These are phyloP conservation scores for Agapetus fuscipes DNA, from an alignment of 2,888 invertebrate species.

Conservation along the genomic window DNA sequence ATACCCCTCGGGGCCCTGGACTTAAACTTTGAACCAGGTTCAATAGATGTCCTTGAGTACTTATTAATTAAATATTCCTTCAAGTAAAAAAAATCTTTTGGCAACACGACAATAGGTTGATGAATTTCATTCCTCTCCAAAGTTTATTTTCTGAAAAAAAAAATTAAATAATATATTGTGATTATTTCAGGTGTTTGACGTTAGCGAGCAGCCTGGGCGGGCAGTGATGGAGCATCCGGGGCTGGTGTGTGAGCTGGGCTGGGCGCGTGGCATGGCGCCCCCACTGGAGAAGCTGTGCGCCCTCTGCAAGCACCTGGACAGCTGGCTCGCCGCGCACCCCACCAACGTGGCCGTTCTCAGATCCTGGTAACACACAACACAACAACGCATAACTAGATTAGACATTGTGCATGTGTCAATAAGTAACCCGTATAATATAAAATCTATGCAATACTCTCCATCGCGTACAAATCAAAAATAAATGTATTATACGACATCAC, in stretches of 20 bases:
- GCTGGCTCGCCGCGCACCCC: slow-evolving; percentile 76
- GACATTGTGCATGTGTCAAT: slow-evolving; percentile 4
- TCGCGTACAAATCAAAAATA: no score
- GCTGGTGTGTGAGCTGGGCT: slow-evolving; percentile 67
- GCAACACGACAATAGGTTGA: no score
- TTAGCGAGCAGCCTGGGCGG: slow-evolving; percentile 45
- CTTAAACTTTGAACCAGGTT: no score
- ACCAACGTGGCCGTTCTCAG: slow-evolving; percentile 82
- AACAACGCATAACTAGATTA: not conserved
- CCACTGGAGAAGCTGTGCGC: slow-evolving; percentile 84
- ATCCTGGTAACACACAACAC: slow-evolving; percentile 53
- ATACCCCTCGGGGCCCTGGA: no score
- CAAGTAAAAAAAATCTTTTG: no score
- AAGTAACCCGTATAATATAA: slow-evolving; percentile 1
- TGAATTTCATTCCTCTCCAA: no score
- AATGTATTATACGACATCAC: no score
- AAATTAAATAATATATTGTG: slow-evolving; percentile 2
- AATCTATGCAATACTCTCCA: no score
- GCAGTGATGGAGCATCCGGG: slow-evolving; percentile 30
- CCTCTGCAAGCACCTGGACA: slow-evolving; percentile 88
- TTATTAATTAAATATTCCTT: no score
- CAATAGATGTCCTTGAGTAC: no score
- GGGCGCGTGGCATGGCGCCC: slow-evolving; percentile 78
- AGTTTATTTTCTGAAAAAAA: no score
- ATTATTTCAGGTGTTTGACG: slow-evolving; percentile 69